These are phyloP conservation scores for Nesometra sesokonis DNA, from an alignment of 35 echinoderm and acorn worm species.

Conservation along the genomic window DNA sequence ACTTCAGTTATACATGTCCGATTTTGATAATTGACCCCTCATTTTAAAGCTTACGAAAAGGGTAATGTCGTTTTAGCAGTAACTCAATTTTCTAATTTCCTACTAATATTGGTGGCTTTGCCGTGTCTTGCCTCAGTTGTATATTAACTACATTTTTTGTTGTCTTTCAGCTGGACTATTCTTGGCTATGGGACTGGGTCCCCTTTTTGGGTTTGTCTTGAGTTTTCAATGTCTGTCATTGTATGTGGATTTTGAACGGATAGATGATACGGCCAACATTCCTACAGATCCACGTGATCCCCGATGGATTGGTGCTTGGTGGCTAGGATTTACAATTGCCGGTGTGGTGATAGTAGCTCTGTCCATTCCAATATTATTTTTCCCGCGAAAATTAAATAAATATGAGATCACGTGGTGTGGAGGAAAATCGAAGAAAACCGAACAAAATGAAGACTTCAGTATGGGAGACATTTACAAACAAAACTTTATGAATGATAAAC, in stretches of 20 bases:
- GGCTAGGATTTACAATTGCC: conserved; percentile 33
- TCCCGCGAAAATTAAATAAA: conserved; percentile 18
- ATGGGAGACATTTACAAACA: neutral
- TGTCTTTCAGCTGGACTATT: too few species aligned
- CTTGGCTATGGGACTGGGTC: neutral
- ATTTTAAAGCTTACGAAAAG: too few species aligned
- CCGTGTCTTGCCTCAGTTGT: too few species aligned
- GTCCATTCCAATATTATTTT: conserved; percentile 33
- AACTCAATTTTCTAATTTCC: too few species aligned
- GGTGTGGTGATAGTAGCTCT: conserved; percentile 5
- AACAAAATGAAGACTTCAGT: neutral
- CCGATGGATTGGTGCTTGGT: conserved; percentile 42
- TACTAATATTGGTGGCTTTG: conserved; percentile 8
- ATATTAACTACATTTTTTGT: too few species aligned
- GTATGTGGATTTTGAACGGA: conserved; percentile 1
- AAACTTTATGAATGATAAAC: neutral
- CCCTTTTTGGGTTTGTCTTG: neutral
- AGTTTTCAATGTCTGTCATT: neutral
- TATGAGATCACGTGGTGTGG: neutral
- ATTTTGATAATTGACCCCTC: too few species aligned
- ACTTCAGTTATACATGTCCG: too few species aligned
- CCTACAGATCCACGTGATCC: conserved; percentile 25
- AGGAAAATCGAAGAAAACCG: neutral
- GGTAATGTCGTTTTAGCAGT: too few species aligned
- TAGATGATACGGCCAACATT: neutral